A percentile compares a stretch with the other conserved stretches of the same genome.
Conservation (phyloP, 2,113 vertebrate genomes). For the Toxotes jaculatrix region DNA sequence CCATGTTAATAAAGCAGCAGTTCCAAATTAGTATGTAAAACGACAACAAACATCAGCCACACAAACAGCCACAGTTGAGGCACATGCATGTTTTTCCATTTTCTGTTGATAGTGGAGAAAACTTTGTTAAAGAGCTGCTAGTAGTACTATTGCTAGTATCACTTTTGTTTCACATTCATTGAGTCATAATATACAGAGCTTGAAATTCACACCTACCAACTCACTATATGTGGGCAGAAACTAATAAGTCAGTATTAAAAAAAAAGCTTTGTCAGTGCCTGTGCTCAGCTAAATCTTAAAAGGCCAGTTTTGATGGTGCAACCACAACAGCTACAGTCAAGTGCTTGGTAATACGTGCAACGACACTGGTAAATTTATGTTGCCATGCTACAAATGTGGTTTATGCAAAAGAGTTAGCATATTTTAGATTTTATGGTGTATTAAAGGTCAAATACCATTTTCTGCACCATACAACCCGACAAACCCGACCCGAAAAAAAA, state of each 20-base stretch:
- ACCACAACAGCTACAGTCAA: neutral
- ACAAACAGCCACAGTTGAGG: conserved; percentile 30
- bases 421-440: neutral
- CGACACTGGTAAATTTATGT: neutral
- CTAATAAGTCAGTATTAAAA: neutral
- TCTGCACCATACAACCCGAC: neutral
- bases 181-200: neutral
- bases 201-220: neutral
- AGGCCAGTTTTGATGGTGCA: neutral
- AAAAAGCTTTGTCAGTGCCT: neutral
- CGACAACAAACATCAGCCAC: conserved; percentile 13
- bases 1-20: conserved; percentile 69
- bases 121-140: neutral
- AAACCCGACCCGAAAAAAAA: too few relatives aligned
- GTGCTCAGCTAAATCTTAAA: neutral
- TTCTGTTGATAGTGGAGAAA: neutral
- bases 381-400: neutral
- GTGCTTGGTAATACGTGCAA: neutral
- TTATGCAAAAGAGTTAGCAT: neutral
- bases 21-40: conserved; percentile 27
- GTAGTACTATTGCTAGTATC: neutral
- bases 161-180: conserved; percentile 8
- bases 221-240: neutral
- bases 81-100: conserved; percentile 14
- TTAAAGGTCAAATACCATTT: neutral